phyloP scores from a whole-genome alignment of 2,888 invertebrate species.

The Oligia latruncula region DNA sequence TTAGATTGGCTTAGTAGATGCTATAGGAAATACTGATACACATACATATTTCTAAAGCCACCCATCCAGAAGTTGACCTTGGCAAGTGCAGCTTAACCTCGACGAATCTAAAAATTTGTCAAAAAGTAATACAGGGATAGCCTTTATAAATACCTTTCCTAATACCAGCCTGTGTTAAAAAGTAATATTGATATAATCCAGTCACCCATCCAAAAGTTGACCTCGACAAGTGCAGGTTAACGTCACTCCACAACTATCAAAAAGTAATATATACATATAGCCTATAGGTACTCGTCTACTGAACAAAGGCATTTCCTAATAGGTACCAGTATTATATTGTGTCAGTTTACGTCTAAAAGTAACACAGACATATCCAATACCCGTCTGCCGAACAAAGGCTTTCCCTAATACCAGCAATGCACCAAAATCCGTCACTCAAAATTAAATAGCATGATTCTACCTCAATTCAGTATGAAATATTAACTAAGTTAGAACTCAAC shows the following conservation, averaged over 20 bases:
- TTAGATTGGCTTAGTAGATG: not conserved
- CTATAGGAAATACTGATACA: too few relatives aligned
- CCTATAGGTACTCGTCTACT: too few relatives aligned
- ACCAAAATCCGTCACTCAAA: not conserved
- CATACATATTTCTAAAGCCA: not conserved
- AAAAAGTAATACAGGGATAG: too few relatives aligned
- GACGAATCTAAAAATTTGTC: too few relatives aligned
- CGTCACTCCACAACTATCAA: not conserved
- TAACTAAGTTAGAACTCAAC: constrained; percentile 13
- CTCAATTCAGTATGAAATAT: constrained; percentile 4
- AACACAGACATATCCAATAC: not conserved
- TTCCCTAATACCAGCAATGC: not conserved
- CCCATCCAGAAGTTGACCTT: not conserved
- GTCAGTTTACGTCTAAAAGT: not conserved
- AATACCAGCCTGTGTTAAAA: too few relatives aligned
- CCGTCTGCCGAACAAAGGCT: not conserved
- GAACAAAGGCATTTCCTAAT: not conserved
- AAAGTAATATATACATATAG: not conserved
- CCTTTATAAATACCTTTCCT: too few relatives aligned
- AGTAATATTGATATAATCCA: too few relatives aligned
- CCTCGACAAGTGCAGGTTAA: not conserved
- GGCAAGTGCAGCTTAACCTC: not conserved
- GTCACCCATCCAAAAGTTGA: not conserved
- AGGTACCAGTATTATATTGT: not conserved
- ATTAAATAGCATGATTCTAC: not conserved